Percentiles rank a stretch among this genome's conserved stretches.
Conservation (phyloP, 2,888 invertebrate genomes). For the Bedellia somnulentella region DNA sequence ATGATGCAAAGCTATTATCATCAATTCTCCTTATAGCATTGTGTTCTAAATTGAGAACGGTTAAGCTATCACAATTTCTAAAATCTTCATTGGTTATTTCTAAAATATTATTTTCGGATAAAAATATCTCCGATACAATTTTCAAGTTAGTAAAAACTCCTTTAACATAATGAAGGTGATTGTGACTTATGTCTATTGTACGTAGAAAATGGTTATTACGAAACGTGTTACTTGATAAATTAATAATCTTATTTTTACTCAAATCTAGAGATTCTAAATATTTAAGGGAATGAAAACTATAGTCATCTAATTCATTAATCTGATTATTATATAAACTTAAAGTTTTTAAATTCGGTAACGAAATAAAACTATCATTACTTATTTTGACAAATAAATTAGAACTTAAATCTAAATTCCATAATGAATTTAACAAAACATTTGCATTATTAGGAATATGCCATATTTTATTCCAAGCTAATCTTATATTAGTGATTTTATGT, state of each 20-base stretch:
- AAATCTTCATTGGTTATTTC: slow-evolving; percentile 82
- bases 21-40: slow-evolving; percentile 82
- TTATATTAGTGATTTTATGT: slow-evolving; percentile 69
- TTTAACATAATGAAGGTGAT: slow-evolving; percentile 83
- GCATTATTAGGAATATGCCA: slow-evolving; percentile 71
- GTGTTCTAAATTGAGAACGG: slow-evolving; percentile 82
- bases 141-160: slow-evolving; percentile 81
- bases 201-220: slow-evolving; percentile 74
- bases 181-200: slow-evolving; percentile 85
- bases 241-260: slow-evolving; percentile 84
- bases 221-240: slow-evolving; percentile 74
- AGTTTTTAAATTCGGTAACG: slow-evolving; percentile 77
- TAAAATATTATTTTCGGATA: slow-evolving; percentile 87
- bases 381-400: slow-evolving; percentile 82
- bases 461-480: slow-evolving; percentile 84
- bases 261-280: slow-evolving; percentile 83
- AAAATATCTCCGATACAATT: slow-evolving; percentile 78
- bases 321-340: slow-evolving; percentile 84
- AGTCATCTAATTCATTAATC: slow-evolving; percentile 74
- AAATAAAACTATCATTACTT: slow-evolving; percentile 75
- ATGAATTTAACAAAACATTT: slow-evolving; percentile 69
- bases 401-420: slow-evolving; percentile 80
- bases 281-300: slow-evolving; percentile 73
- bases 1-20: slow-evolving; percentile 73
- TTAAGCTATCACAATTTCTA: slow-evolving; percentile 72